Evolutionary conservation across 2,888 invertebrate genomes (phyloP).

Genomic region (Lapara coniferarum): DNA sequence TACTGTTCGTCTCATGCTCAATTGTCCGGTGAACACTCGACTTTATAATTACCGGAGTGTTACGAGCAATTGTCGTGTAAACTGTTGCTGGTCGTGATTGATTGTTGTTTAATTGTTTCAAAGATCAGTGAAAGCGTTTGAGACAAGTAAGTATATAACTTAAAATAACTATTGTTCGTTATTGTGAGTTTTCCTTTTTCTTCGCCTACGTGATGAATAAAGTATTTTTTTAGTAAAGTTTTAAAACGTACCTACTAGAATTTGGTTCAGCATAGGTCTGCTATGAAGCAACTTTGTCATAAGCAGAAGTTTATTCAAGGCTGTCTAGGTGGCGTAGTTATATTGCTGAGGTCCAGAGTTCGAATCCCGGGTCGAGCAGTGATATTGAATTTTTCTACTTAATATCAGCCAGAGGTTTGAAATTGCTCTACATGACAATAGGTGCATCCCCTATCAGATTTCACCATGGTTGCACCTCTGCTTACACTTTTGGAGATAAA

Average conservation of each 20-base stretch:
- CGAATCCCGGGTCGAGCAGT: not conserved
- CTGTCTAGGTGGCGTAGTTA: not conserved
- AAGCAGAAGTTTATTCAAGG: no score
- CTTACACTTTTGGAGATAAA: no score
- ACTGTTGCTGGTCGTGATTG: conserved; percentile 24
- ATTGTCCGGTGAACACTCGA: no score
- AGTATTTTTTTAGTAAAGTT: no score
- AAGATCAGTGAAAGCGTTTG: conserved; percentile 22
- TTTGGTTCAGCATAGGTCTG: no score
- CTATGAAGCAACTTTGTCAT: no score
- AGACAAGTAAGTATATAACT: not conserved
- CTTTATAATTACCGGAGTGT: conserved; percentile 2
- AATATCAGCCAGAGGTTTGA: not conserved
- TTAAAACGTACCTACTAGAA: no score
- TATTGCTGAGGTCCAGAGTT: not conserved
- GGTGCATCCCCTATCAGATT: not conserved
- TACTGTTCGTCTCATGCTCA: no score
- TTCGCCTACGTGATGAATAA: no score
- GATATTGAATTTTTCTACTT: not conserved
- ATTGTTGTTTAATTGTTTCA: conserved; percentile 27
- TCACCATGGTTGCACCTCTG: no score
- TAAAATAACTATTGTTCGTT: no score
- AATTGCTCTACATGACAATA: not conserved
- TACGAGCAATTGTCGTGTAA: conserved; percentile 13
- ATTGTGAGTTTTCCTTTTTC: no score